Base-by-base conservation (phyloP, 2,888 invertebrate species). In the Heliothis peltigera region DNA sequence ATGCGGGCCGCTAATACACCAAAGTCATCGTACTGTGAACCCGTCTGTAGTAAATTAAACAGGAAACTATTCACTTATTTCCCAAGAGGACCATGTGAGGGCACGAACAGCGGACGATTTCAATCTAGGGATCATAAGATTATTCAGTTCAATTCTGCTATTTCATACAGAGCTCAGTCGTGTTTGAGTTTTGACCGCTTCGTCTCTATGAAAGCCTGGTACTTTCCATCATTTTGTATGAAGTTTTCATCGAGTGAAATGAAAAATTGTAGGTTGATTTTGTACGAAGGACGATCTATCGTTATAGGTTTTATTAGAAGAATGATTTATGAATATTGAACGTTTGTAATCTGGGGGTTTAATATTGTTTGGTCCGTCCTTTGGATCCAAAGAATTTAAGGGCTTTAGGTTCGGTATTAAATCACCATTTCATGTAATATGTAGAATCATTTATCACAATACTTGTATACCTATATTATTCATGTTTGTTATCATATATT, bases 11-110 rank as follows among this genome's bases (percentile, higher is more conserved):
- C 67, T 83, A 82, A 82, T 84, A 81, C 69, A 77, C 69, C 71
- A 43, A 78, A 82, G 63, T 72, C 83, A 66, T 62, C 53, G 69
- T 73, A 66, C 76, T 71, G 68, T 71, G 77, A 76, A 83, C 74
- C 76, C 73, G 63, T 68, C 72, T 72, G 80, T 76, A 83, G 81
- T 87, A 90, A 89, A 90, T 90, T 91, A 89, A 90, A 89, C 87
- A 88, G 80, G 81, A 75, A 87, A 89, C 90, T 88, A 89, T 86
- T 86, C 86, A 83, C 84, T 86, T 89, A 91, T 91, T 90, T 91
- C 90, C 90, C 89, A 22, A 32, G 86, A 83, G 90, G 43, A 58
- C 56, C 58, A 63, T 69, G 66, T 65, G 73, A 70, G 69, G 72
- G 70, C 64, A 74, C 70, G 74, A 61, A 63, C 74, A 79, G 72